phyloP scores from a whole-genome alignment of 2,888 invertebrate genomes.

The Sussaba pulchella region DNA sequence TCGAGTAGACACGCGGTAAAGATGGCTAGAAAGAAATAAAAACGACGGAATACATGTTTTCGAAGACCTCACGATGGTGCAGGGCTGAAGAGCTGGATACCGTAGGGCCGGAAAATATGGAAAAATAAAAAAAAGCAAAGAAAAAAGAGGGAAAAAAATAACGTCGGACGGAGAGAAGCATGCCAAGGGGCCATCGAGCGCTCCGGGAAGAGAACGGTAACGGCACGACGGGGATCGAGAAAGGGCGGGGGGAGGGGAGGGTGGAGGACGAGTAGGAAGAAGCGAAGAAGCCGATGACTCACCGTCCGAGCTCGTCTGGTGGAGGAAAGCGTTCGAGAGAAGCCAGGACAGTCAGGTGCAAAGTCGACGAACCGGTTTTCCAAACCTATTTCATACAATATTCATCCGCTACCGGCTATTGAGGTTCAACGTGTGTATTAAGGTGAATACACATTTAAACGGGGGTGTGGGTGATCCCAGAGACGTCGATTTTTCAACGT shows the following conservation, averaged over 20 bases:
- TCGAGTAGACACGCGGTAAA: background rate
- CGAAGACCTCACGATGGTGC: background rate
- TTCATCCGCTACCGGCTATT: slow-evolving; percentile 26
- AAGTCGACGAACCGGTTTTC: slow-evolving; percentile 74
- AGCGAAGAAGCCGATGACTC: slow-evolving; percentile 57
- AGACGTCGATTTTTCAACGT: slow-evolving; percentile 3
- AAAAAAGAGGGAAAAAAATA: background rate
- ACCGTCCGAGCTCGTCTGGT: slow-evolving; percentile 23
- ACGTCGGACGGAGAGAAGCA: slow-evolving; percentile 33
- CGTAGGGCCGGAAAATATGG: background rate
- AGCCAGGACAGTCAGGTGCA: slow-evolving; percentile 78
- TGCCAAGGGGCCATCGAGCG: slow-evolving; percentile 50
- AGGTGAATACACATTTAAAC: slow-evolving; percentile 32
- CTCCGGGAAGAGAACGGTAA: slow-evolving; percentile 1
- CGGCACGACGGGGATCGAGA: background rate
- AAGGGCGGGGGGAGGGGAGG: slow-evolving; percentile 14
- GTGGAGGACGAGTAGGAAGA: slow-evolving; percentile 40
- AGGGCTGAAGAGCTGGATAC: background rate
- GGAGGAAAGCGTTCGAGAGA: slow-evolving; percentile 37
- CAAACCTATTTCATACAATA: slow-evolving; percentile 50
- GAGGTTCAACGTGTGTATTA: slow-evolving; percentile 21
- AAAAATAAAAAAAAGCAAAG: background rate
- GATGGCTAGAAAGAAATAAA: slow-evolving; percentile 5
- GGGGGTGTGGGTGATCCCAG: background rate
- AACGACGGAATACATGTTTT: background rate